phyloP scores from a whole-genome alignment of 2,888 invertebrate genomes.

The Amphipoea oculea region DNA sequence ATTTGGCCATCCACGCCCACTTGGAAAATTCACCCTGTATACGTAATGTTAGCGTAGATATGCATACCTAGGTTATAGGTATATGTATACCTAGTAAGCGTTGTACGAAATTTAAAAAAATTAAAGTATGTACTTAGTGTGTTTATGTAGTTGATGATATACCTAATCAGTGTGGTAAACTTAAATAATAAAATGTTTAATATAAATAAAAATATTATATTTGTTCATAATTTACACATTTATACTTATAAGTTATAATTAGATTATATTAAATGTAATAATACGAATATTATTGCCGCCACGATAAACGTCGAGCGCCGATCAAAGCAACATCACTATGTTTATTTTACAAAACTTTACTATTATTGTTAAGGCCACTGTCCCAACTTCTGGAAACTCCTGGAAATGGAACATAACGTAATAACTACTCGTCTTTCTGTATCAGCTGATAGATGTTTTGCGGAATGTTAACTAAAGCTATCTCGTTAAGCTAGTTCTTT shows the following conservation, averaged over 20 bases:
- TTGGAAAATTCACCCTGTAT: too few species aligned
- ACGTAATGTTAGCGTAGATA: not conserved
- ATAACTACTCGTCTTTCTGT: not conserved
- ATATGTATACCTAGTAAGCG: not conserved
- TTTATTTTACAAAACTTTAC: conserved; percentile 22
- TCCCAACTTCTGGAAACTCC: conserved; percentile 3
- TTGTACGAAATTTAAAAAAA: not conserved
- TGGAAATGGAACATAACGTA: conserved; percentile 3
- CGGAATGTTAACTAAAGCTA: conserved; percentile 12
- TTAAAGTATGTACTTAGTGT: not conserved
- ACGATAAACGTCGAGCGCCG: too few species aligned
- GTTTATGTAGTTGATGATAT: not conserved
- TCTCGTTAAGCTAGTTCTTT: too few species aligned
- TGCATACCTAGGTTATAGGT: not conserved
- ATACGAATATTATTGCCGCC: conserved; percentile 10
- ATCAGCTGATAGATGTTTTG: conserved; percentile 12
- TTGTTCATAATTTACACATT: conserved; percentile 35
- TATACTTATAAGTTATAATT: conserved; percentile 7
- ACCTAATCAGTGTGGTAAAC: not conserved
- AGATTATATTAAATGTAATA: conserved; percentile 24
- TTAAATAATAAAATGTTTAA: conserved; percentile 23
- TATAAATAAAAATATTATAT: conserved; percentile 44
- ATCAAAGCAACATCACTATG: not conserved
- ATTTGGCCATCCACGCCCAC: too few species aligned
- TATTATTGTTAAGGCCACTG: conserved; percentile 5